Base-by-base conservation (phyloP, 2,797 vertebrate genomes). In the Carapus acus region DNA sequence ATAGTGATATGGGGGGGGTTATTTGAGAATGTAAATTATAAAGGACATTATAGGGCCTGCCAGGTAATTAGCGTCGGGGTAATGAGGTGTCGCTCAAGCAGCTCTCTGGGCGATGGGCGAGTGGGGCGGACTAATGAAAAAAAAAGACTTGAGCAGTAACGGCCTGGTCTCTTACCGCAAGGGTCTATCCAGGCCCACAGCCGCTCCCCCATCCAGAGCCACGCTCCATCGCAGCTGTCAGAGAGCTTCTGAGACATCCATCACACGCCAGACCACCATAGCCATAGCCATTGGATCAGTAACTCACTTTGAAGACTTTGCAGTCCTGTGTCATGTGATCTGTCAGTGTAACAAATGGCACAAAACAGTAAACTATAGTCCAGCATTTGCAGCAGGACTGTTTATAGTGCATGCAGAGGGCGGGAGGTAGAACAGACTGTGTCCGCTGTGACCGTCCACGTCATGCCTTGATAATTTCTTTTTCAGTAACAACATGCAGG, bases 71-170 rank as follows among this genome's bases (percentile, higher is more conserved):
- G 76, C 18, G 43, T 47, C 58, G 50, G 47, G 48, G 48, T 82
- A 83, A 84, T 81, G 77, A 81, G 69, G 65, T 76, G 79, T 77
- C 79, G 77, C 52, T 73, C 62, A 67, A 43, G 56, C 51, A 14
- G 62, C 58, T 69, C 49, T 49, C 54, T 69, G 47, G 47, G 55
- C 46, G 54, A 65, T n/a, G 60, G 49, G 56, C 52, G 67, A 57
- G 58, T 27, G 33, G 50, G 43, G 24, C 0, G 16, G 40, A 54
- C 54, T 67, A 73, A 67, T 66, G 67, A 72, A 74, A 33, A 76
- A 69, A 72, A 74, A 33, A 76, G 62, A 57, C 63, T 71, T 43
- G 34, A 62, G 71, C 69, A 79, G 53, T 4, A 37, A 59, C 62
- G 75, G 43, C 58, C 43, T 62, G 51, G 59, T 33, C 31, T 52